Percentiles rank a stretch among this genome's conserved stretches.
phyloP scores from a whole-genome alignment of 1,140 invertebrate genomes.

The Panagrolaimus sp. region DNA sequence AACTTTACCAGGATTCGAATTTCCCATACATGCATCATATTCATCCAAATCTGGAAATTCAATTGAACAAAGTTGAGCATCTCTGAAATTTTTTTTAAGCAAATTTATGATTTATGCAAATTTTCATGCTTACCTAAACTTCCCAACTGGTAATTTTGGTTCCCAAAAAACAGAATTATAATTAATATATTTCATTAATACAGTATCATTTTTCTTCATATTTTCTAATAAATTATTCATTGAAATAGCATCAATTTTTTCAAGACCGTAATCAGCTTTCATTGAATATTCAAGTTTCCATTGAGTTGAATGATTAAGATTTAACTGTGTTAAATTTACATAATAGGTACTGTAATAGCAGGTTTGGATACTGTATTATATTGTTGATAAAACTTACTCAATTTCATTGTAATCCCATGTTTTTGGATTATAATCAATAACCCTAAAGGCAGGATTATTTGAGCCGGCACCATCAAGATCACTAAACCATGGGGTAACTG shows the following conservation, averaged over 20 bases:
- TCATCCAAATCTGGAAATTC: slow-evolving; percentile 37
- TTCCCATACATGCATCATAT: slow-evolving; percentile 30
- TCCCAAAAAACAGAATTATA: slow-evolving; percentile 41
- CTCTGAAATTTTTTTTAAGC: slow-evolving; percentile 24
- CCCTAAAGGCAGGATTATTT: slow-evolving; percentile 37
- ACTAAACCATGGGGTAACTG: slow-evolving; percentile 37
- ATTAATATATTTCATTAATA: slow-evolving; percentile 37
- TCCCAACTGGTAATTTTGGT: slow-evolving; percentile 19
- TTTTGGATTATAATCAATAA: slow-evolving; percentile 35
- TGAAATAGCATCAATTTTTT: slow-evolving; percentile 22
- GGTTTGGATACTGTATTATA: slow-evolving; percentile 11
- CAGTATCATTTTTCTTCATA: slow-evolving; percentile 35
- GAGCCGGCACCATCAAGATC: slow-evolving; percentile 12
- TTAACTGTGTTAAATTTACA: slow-evolving; percentile 42
- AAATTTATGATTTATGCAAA: not conserved
- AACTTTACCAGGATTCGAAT: not conserved
- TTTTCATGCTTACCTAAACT: slow-evolving; percentile 15
- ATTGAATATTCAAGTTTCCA: slow-evolving; percentile 48
- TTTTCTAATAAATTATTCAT: slow-evolving; percentile 27
- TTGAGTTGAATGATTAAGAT: slow-evolving; percentile 27
- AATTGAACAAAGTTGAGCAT: slow-evolving; percentile 41
- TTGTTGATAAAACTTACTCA: slow-evolving; percentile 24
- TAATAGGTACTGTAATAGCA: slow-evolving; percentile 44
- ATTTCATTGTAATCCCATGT: slow-evolving; percentile 39
- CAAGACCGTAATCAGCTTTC: slow-evolving; percentile 35